A percentile compares a stretch with the other conserved stretches of the same genome.
These are phyloP conservation scores for Andrena dorsata DNA, from an alignment of 2,888 invertebrate genomes.

Conservation along the genomic window DNA sequence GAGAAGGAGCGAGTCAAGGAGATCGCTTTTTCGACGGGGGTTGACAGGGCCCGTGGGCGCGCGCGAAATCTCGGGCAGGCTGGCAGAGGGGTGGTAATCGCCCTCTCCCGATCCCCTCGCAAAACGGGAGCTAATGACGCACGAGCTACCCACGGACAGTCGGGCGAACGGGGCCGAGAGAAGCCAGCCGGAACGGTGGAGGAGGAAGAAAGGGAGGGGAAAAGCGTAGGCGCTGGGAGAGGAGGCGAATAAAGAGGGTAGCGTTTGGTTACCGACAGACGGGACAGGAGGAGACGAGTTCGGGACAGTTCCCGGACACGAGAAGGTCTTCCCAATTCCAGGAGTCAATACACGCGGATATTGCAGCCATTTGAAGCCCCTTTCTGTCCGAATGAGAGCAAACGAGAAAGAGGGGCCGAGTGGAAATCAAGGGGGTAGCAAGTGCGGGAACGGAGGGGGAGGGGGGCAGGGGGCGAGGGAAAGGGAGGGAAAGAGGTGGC, in stretches of 20 bases:
- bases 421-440: slow-evolving; percentile 25
- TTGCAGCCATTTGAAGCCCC: slow-evolving; percentile 80
- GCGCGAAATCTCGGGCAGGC: slow-evolving; percentile 7
- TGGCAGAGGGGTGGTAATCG: background rate
- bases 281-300: slow-evolving; percentile 47
- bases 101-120: slow-evolving; percentile 15
- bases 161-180: slow-evolving; percentile 33
- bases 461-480: slow-evolving; percentile 19
- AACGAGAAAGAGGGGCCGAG: slow-evolving; percentile 52
- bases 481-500: slow-evolving; percentile 39
- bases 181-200: slow-evolving; percentile 21
- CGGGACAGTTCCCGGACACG: slow-evolving; percentile 66
- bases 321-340: slow-evolving; percentile 79
- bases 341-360: slow-evolving; percentile 80
- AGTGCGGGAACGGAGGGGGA: too few species aligned
- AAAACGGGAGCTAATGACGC: slow-evolving; percentile 66
- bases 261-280: slow-evolving; percentile 67
- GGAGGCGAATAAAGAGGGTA: slow-evolving; percentile 56
- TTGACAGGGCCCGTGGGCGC: slow-evolving; percentile 15
- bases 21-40: slow-evolving; percentile 49
- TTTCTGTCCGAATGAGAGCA: slow-evolving; percentile 69
- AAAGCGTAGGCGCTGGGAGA: slow-evolving; percentile 9
- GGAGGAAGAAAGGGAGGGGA: slow-evolving; percentile 6
- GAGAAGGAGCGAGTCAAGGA: slow-evolving; percentile 7
- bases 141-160: slow-evolving; percentile 52